Evolutionary conservation across 2,113 vertebrate genomes (phyloP), one percentile per base, ranked within the genome.

Genomic region (Cryptomyrus ogoouensis): DNA sequence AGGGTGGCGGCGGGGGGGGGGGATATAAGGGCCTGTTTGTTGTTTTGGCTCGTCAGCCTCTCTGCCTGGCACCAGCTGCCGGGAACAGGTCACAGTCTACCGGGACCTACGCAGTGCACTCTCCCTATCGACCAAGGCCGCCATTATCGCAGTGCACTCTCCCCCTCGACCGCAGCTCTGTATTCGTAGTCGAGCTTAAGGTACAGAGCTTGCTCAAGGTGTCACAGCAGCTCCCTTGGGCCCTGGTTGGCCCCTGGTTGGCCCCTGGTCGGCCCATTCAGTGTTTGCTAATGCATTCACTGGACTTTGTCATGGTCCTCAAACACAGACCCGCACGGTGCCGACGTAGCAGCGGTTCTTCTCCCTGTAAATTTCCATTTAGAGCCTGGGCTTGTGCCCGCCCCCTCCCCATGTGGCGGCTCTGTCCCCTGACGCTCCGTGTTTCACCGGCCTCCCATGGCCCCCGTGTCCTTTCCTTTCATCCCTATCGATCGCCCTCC

Each of bases 21-120:
- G 74, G 89, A 84, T n/a, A 50, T 83, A 42, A 83, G 80, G 83
- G 77, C 21, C 89, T 46, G 89, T 84, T 53, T 89, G 52, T 89
- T 52, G 77, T 39, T 62, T 83, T 80, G 27, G 12, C 47, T 21
- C 17, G 5, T 89, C 47, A 53, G 88, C 31, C 88, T 89, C 88
- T 50, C 62, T 53, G 85, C 85, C 85, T 52, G 49, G 85, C 49
- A 87, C 85, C n/a, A 49, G n/a, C 85, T 87, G 85, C 3, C 15
- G 4, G 83, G 24, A 46, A 85, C 83, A n/a, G 42, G 83, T 21
- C 83, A 24, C 6, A 44, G 44, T 39, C 46, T 44, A 47, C 2
- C 44, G 21, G 39, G 15, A 39, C 27, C 1, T 5, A n/a, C 24
- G 3, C 39, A 31, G 44, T 0, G 24, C 62, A 85, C 8, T 13